Evolutionary conservation across 1,140 invertebrate species (phyloP).

Genomic region (Drosophila suzukii): DNA sequence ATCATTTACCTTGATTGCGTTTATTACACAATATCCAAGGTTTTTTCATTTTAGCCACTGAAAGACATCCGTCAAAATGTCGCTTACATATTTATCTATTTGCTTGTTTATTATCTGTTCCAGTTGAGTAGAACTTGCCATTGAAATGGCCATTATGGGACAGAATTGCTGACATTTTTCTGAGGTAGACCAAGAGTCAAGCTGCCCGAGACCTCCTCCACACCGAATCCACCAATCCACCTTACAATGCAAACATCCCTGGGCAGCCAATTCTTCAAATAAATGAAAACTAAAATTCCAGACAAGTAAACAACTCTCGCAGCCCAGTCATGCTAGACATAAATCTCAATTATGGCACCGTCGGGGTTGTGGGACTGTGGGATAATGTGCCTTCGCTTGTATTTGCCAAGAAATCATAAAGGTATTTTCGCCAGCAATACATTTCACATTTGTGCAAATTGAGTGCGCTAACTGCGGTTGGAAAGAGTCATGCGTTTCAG

Average conservation of each 20-base stretch:
- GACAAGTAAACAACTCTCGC: constrained; percentile 34
- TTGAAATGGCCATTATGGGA: neutral
- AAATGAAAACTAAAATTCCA: constrained; percentile 35
- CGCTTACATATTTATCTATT: too few species aligned
- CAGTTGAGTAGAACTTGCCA: too few species aligned
- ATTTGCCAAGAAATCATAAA: constrained; percentile 29
- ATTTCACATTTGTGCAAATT: constrained; percentile 25
- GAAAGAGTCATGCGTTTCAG: constrained; percentile 41
- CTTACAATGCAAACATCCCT: neutral
- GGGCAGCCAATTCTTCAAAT: constrained; percentile 11
- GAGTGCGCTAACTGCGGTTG: neutral
- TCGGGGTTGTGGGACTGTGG: neutral
- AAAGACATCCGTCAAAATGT: too few species aligned
- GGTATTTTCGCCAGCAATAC: constrained; percentile 7
- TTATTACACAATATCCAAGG: too few species aligned
- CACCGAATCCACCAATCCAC: neutral
- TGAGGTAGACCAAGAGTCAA: neutral
- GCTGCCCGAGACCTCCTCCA: too few species aligned
- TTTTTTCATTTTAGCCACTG: too few species aligned
- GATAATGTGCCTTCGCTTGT: constrained; percentile 14
- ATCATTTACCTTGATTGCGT: too few species aligned
- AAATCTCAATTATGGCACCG: constrained; percentile 62
- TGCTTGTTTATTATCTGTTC: too few species aligned
- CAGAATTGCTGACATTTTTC: neutral
- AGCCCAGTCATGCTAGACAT: constrained; percentile 25